Conservation (phyloP, 2,797 vertebrate species). For the Galaxias olidus region DNA sequence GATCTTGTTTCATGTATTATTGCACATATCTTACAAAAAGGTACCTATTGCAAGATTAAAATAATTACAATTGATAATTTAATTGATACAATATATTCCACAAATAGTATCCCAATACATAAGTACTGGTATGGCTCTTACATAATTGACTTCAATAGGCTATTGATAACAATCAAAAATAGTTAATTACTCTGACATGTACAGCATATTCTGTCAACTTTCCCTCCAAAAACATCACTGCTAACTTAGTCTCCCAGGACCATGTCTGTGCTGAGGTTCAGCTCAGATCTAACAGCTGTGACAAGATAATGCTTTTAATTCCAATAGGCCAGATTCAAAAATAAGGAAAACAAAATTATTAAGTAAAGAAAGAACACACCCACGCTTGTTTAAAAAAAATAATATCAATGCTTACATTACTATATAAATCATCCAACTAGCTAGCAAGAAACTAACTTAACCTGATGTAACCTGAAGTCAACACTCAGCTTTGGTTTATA, state of each 20-base stretch:
- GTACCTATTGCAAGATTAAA: conserved; percentile 68
- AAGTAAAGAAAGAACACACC: conserved; percentile 16
- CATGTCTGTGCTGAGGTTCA: conserved; percentile 22
- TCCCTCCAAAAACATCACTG: conserved; percentile 7
- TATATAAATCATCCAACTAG: too few relatives aligned
- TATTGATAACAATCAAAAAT: conserved; percentile 66
- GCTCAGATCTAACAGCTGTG: conserved; percentile 43
- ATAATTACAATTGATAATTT: conserved; percentile 53
- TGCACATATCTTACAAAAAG: conserved; percentile 61
- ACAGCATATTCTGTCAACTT: conserved; percentile 31
- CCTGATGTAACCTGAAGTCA: conserved; percentile 45
- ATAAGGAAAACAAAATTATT: conserved; percentile 23
- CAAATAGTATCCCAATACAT: conserved; percentile 42
- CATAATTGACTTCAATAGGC: conserved; percentile 52
- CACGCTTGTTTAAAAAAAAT: too few relatives aligned
- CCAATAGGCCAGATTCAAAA: conserved; percentile 21
- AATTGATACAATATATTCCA: conserved; percentile 46
- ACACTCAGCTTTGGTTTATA: conserved; percentile 67
- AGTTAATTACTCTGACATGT: conserved; percentile 59
- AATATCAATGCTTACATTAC: too few relatives aligned
- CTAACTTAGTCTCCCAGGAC: background rate
- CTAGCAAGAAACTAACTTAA: conserved; percentile 21
- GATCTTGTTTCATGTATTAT: conserved; percentile 51
- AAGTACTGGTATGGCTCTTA: conserved; percentile 65
- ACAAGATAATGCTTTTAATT: conserved; percentile 49